phyloP scores from a whole-genome alignment of 2,113 vertebrate genomes.

The Prionailurus viverrinus region DNA sequence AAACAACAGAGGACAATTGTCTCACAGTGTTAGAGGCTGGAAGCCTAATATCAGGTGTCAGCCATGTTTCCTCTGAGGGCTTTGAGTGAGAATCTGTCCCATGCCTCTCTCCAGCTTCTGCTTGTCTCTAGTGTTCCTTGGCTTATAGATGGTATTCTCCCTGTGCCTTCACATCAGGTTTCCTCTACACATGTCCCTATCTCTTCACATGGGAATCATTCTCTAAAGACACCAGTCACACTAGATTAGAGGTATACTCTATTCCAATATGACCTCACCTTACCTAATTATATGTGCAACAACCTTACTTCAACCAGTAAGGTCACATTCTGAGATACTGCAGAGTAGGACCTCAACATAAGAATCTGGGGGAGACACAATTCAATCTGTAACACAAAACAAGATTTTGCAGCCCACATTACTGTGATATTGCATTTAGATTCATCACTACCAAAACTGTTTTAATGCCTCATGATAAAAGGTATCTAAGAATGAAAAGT shows the following conservation, averaged over 20 bases:
- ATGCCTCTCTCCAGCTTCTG: background rate
- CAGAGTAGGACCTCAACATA: background rate
- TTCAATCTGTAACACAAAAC: background rate
- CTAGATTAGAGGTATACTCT: background rate
- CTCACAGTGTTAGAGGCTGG: background rate
- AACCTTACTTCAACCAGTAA: background rate
- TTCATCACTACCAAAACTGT: background rate
- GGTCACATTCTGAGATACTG: background rate
- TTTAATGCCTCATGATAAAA: background rate
- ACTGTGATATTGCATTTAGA: background rate
- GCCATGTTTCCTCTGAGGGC: background rate
- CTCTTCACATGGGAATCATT: background rate
- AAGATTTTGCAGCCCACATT: background rate
- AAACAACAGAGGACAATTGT: background rate
- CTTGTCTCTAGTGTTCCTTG: background rate
- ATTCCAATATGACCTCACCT: background rate
- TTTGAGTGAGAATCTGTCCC: background rate
- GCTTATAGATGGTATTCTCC: background rate
- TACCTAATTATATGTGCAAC: background rate
- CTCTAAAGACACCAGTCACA: background rate
- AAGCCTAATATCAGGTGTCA: background rate
- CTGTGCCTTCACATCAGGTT: background rate
- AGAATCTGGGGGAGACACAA: background rate
- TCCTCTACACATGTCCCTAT: background rate
- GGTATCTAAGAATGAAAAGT: background rate